Conservation (phyloP, 2,113 vertebrate genomes). For the Ophthalmotilapia sp. region DNA sequence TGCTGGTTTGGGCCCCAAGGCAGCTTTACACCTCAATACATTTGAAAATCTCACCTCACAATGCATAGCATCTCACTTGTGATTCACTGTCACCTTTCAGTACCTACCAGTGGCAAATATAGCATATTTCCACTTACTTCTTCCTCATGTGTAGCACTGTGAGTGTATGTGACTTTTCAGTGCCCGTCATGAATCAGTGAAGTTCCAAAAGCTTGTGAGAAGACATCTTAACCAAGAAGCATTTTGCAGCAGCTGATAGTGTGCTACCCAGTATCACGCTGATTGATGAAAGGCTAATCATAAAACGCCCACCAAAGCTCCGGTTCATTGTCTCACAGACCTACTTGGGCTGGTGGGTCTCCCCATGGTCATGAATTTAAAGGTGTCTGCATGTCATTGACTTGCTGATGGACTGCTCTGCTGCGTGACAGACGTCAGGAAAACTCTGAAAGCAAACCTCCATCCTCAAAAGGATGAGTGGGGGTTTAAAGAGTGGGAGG, state of each 20-base stretch:
- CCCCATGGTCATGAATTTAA: conserved; percentile 57
- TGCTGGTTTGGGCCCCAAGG: neutral
- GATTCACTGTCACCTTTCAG: neutral
- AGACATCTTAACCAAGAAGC: neutral
- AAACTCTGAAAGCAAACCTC: conserved; percentile 20
- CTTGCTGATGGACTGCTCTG: conserved; percentile 66
- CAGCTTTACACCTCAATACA: neutral
- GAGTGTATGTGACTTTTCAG: neutral
- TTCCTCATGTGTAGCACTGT: neutral
- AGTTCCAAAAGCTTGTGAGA: neutral
- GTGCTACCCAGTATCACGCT: conserved; percentile 13
- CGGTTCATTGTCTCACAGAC: conserved; percentile 31
- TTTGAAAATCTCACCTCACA: neutral
- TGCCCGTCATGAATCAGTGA: neutral
- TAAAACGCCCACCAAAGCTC: conserved; percentile 50
- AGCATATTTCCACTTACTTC: neutral
- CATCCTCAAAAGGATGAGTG: conserved; percentile 8
- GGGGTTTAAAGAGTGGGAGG: conserved; percentile 22
- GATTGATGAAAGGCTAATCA: conserved; percentile 54
- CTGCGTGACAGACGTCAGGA: conserved; percentile 63
- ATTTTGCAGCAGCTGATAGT: neutral
- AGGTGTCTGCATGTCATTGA: conserved; percentile 52
- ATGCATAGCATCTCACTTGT: neutral
- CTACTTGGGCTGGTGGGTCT: conserved; percentile 32
- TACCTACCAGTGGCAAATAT: neutral